These are phyloP conservation scores for Littorina saxatilis DNA, from an alignment of 1,140 invertebrate species.

Conservation along the genomic window DNA sequence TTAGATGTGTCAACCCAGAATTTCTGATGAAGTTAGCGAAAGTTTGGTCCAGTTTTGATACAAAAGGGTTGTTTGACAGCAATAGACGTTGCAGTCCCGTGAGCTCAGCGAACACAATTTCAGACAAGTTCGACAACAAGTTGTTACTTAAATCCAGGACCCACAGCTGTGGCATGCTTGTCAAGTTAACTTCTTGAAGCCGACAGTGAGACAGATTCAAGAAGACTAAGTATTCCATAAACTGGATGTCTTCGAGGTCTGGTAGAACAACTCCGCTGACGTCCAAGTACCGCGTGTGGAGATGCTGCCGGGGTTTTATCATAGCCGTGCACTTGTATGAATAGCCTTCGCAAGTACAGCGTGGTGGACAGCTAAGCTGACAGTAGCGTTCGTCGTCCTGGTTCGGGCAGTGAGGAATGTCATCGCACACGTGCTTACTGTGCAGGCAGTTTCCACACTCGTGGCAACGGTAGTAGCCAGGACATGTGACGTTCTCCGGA, in stretches of 20 bases:
- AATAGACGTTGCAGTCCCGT: conserved; percentile 29
- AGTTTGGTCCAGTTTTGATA: conserved; percentile 33
- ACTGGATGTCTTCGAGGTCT: neutral
- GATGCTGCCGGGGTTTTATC: neutral
- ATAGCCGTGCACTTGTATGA: conserved; percentile 29
- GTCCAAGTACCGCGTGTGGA: conserved; percentile 29
- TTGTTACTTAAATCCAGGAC: conserved; percentile 35
- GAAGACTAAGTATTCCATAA: conserved; percentile 14
- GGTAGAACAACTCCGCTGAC: neutral
- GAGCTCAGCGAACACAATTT: conserved; percentile 16
- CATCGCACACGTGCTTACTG: conserved; percentile 38
- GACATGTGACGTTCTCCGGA: conserved; percentile 4
- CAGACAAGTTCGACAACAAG: neutral
- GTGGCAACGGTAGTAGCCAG: conserved; percentile 33
- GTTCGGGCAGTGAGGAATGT: conserved; percentile 36
- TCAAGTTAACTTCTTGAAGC: neutral
- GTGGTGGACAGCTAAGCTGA: conserved; percentile 28
- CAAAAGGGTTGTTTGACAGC: conserved; percentile 40
- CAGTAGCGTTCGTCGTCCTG: conserved; percentile 42
- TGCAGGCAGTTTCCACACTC: conserved; percentile 26
- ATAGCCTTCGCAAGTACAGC: conserved; percentile 34
- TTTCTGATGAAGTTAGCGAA: conserved; percentile 30
- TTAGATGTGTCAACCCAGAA: conserved; percentile 34
- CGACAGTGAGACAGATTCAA: conserved; percentile 31
- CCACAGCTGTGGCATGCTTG: conserved; percentile 14